These are phyloP conservation scores for Anthopleura sola DNA, from an alignment of 64 coral and sea anemone species.

Conservation along the genomic window DNA sequence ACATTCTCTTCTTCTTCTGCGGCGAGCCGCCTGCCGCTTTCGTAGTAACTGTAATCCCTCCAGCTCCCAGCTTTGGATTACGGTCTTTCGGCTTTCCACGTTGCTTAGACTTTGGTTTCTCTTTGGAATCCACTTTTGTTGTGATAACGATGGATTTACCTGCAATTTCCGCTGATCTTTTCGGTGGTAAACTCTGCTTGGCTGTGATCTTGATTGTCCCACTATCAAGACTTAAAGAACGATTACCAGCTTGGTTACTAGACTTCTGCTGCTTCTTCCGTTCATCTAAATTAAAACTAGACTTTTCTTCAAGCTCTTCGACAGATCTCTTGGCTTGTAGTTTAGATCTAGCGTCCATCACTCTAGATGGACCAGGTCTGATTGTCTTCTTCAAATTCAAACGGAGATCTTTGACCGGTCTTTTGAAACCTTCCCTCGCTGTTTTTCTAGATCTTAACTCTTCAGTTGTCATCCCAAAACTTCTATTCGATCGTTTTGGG, in stretches of 20 bases:
- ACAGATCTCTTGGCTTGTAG: conserved; percentile 1
- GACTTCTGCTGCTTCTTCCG: conserved; percentile 41
- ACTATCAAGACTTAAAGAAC: conserved; percentile 37
- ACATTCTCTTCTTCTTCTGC: not conserved
- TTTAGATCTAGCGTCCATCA: conserved; percentile 11
- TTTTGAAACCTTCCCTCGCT: conserved; percentile 1
- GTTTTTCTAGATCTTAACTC: conserved; percentile 16
- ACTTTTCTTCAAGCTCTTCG: not conserved
- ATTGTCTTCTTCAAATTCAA: not conserved
- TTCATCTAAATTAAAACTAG: conserved; percentile 28
- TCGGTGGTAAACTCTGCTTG: conserved; percentile 45
- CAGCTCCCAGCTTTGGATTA: not conserved
- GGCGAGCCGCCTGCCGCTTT: not conserved
- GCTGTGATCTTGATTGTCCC: conserved; percentile 48
- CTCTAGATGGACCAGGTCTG: not conserved
- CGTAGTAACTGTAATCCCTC: not conserved
- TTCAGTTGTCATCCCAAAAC: conserved; percentile 4
- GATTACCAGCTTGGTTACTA: conserved; percentile 19
- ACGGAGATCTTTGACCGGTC: not conserved
- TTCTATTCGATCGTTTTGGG: not conserved
- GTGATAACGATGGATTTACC: conserved; percentile 44
- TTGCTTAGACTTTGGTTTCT: conserved; percentile 15
- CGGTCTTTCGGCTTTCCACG: not conserved
- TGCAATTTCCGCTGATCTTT: conserved; percentile 35
- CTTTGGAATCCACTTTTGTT: conserved; percentile 28